A percentile compares a stretch with the other conserved stretches of the same genome.
phyloP scores from a whole-genome alignment of 2,113 vertebrate genomes.

The Ceyx cyanopectus region DNA sequence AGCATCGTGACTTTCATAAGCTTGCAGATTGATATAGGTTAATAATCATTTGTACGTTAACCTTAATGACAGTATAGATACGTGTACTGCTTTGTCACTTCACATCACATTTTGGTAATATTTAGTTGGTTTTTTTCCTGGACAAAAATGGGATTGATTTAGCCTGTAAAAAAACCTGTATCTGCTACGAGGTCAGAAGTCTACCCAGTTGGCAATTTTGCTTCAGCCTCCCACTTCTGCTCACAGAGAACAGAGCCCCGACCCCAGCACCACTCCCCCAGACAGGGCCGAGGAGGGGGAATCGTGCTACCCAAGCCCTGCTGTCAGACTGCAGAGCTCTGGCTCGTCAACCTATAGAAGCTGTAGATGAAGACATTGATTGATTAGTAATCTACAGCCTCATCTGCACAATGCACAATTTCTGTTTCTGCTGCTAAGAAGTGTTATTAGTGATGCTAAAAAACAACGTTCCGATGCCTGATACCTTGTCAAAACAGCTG shows the following conservation, averaged over 20 bases:
- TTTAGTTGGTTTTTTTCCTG: not conserved
- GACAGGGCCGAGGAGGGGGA: not conserved
- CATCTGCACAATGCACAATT: not conserved
- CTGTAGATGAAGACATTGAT: not conserved
- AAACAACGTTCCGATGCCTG: not conserved
- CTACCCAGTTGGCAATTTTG: not conserved
- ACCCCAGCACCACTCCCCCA: no score
- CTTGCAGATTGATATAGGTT: not conserved
- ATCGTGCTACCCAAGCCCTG: fast-evolving
- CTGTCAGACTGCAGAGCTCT: not conserved
- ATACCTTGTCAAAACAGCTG: not conserved
- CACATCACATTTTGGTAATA: not conserved
- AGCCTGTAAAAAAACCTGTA: not conserved
- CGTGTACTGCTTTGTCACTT: not conserved
- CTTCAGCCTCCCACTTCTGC: not conserved
- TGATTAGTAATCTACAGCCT: not conserved
- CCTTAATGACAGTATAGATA: not conserved
- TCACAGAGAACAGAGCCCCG: no score
- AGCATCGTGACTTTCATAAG: not conserved
- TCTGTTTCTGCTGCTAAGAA: not conserved
- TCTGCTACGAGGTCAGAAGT: not conserved
- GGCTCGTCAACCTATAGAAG: not conserved
- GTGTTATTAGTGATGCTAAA: not conserved
- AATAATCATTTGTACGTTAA: not conserved
- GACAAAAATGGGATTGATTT: not conserved